Evolutionary conservation across 1,140 invertebrate genomes (phyloP).

Genomic region (Lysiphlebus fabarum): DNA sequence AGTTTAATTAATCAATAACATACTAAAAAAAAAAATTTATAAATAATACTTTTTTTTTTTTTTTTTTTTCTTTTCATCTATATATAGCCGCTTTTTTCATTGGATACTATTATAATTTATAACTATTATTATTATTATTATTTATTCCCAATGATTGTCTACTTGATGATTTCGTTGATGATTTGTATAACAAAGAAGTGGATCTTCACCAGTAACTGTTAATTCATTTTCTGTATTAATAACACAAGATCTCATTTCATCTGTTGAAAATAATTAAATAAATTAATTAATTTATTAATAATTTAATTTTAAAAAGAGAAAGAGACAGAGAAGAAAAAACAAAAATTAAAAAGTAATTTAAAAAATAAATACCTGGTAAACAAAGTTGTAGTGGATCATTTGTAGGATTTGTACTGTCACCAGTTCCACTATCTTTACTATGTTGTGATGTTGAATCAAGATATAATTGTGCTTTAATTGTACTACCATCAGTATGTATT

Average conservation of each 20-base stretch:
- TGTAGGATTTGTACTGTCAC: constrained; percentile 61
- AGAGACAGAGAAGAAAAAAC: too few relatives aligned
- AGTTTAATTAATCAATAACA: constrained; percentile 1
- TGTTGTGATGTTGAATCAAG: constrained; percentile 53
- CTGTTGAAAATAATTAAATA: constrained; percentile 34
- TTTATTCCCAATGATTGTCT: constrained; percentile 40
- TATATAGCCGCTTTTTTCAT: constrained; percentile 4
- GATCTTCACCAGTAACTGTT: constrained; percentile 40
- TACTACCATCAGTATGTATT: constrained; percentile 37
- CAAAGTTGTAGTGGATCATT: constrained; percentile 56
- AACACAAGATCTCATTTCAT: constrained; percentile 39
- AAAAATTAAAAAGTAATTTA: constrained; percentile 16
- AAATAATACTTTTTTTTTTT: constrained; percentile 27
- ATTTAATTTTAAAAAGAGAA: background rate
- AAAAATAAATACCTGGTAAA: constrained; percentile 40
- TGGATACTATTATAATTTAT: background rate
- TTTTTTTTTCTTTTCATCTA: constrained; percentile 15
- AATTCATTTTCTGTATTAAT: constrained; percentile 46
- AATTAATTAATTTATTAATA: background rate
- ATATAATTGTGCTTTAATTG: constrained; percentile 37
- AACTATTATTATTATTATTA: constrained; percentile 20
- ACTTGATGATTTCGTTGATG: constrained; percentile 44
- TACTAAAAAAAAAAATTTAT: constrained; percentile 11
- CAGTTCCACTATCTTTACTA: constrained; percentile 62
- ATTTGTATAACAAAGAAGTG: constrained; percentile 48